Base-by-base conservation (phyloP, 2,797 vertebrate genomes). In the Nannoperca obscura region DNA sequence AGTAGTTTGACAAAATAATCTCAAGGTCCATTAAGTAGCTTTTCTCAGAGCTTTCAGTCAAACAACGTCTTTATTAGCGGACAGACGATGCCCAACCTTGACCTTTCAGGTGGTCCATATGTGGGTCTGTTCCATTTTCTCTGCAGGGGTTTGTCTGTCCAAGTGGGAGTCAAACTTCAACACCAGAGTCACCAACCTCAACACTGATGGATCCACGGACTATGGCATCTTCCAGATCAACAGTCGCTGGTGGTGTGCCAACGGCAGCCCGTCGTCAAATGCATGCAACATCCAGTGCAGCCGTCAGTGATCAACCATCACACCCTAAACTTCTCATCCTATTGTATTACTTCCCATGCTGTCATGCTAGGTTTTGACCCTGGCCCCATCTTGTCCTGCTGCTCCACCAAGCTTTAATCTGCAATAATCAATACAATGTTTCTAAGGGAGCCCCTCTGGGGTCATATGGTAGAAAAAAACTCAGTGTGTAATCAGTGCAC, bases 141-240 rank as follows among this genome's bases (percentile, higher is more conserved):
- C 52, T 71, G 38, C 66, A 94, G 95, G 96, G 96, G 65, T 96
- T 44, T 97, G 96, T 80, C 88, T 96, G 76, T 84, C 86, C 42
- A 20, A 81, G 7, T 77, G 81, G 13, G 88, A 96, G 61, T 95
- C 92, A 0, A 0, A 3, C 1, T 95, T 87, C 80, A 91, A 89
- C 65, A 92, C 73, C 0, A 0, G 0, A 1, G 88, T 84, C n/a
- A 84, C 2, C 65, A 94, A 92, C 40, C 40, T 15, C 32, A 95
- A 97, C 83, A 7, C 1, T 0, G 92, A 96, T 0, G 85, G 92
- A 11, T 96, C 96, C 76, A 96, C 92, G 0, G 74, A 95, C 88
- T 95, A 86, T 0, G 85, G 93, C 47, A 90, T 95, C 83, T 95
- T 96, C 86, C 95, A 96, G 95, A 96, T 95, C 86, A 96, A 95